Conservation (phyloP, 2,888 invertebrate genomes). For the Muschampia plurimacula region DNA sequence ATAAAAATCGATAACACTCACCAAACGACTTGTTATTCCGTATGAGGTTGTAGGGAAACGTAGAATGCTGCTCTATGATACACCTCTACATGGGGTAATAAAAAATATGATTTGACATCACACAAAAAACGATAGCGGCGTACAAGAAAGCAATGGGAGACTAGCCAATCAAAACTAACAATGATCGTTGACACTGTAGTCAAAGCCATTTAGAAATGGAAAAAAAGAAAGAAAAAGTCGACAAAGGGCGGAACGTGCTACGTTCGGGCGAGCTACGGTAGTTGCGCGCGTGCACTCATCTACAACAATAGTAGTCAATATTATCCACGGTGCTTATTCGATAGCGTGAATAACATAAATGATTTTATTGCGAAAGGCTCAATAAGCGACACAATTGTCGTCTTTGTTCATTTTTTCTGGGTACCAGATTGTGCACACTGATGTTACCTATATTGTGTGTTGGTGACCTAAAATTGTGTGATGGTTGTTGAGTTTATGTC, state of each 20-base stretch:
- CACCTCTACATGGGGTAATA: slow-evolving; percentile 7
- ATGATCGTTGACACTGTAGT: slow-evolving; percentile 46
- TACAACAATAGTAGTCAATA: slow-evolving; percentile 30
- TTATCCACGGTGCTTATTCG: slow-evolving; percentile 33
- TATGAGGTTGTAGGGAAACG: slow-evolving; percentile 24
- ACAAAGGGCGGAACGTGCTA: slow-evolving; percentile 74
- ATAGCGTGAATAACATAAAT: slow-evolving; percentile 26
- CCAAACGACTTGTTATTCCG: slow-evolving; percentile 42
- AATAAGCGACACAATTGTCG: slow-evolving; percentile 4
- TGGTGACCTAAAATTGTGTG: neutral
- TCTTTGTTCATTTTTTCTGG: slow-evolving; percentile 8
- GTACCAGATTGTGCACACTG: neutral
- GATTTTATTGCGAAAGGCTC: slow-evolving; percentile 26
- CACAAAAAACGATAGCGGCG: slow-evolving; percentile 54
- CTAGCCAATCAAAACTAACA: slow-evolving; percentile 67
- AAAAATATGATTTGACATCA: slow-evolving; percentile 57
- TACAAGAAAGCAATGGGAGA: slow-evolving; percentile 35
- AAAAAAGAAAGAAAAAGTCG: slow-evolving; percentile 58
- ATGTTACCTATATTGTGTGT: neutral
- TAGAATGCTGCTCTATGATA: slow-evolving; percentile 29
- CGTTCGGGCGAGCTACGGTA: slow-evolving; percentile 46
- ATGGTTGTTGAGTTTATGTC: neutral
- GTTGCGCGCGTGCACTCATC: slow-evolving; percentile 57
- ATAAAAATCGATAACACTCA: slow-evolving; percentile 41
- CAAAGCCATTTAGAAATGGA: slow-evolving; percentile 54